Conservation (phyloP, 2,113 vertebrate species). For the Gnathonemus echidnorhynchus region DNA sequence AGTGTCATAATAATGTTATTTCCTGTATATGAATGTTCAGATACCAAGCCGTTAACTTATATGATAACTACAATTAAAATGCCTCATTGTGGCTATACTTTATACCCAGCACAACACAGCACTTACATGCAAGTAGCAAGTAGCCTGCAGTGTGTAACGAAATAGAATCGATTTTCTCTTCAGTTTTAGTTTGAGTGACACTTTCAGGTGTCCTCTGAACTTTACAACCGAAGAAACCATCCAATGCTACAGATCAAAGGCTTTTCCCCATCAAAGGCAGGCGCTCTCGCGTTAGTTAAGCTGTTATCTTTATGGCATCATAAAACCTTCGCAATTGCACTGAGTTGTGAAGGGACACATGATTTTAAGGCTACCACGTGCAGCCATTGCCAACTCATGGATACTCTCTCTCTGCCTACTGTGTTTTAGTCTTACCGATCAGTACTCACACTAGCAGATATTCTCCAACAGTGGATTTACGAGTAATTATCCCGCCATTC, state of each 20-base stretch:
- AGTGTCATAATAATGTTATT: not conserved
- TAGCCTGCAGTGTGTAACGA: not conserved
- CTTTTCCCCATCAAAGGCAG: constrained; percentile 39
- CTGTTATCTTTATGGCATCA: constrained; percentile 47
- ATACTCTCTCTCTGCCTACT: not conserved
- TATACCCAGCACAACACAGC: not conserved
- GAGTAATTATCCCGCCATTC: not conserved
- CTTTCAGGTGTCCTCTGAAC: constrained; percentile 49
- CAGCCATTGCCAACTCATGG: not conserved
- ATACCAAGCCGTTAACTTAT: not conserved
- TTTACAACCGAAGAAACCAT: constrained; percentile 51
- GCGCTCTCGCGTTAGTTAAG: constrained; percentile 48
- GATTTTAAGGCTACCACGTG: constrained; percentile 4
- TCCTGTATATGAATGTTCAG: not conserved
- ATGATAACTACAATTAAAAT: not conserved
- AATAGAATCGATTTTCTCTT: not conserved
- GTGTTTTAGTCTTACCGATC: not conserved
- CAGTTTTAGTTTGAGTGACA: constrained; percentile 40
- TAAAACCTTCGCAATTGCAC: constrained; percentile 31
- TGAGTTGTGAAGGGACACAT: constrained; percentile 37
- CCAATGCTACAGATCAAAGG: constrained; percentile 48
- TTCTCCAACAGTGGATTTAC: not conserved
- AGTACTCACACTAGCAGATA: not conserved
- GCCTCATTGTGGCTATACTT: not conserved
- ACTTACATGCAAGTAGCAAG: not conserved